Evolutionary conservation across 2,113 vertebrate species (phyloP), one percentile per base, ranked within the genome.

Genomic region (Pleuronectes platessa): DNA sequence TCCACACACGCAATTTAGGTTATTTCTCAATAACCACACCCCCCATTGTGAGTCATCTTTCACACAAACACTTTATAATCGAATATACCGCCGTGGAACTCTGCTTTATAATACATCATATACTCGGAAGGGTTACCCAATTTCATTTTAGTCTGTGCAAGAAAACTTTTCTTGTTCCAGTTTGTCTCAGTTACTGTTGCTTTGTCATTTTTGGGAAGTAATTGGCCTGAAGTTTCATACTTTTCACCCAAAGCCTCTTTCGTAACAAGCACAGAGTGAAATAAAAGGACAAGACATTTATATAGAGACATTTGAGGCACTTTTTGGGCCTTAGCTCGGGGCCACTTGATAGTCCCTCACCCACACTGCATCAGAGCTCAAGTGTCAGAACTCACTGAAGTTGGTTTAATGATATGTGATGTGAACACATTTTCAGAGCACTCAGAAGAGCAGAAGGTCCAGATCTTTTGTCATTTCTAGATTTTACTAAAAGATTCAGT

Each of bases 261-360:
- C 18, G 70, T 66, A 74, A 78, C 49, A 74, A 73, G 55, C 20
- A 24, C 61, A 64, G 10, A 53, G 58, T 64, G 59, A 62, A 79
- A 76, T 58, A 67, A 65, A 61, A 67, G 60, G 40, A 82, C 71
- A 51, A 78, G 68, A 76, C 76, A 86, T 74, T 24, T 62, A 71
- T 65, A 74, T 23, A 55, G 10, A 71, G 20, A 79, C 12, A 20
- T 71, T 42, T 68, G 18, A 72, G 63, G 23, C 40, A 66, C 69
- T 51, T 77, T 61, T 49, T 13, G 40, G 26, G 51, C 21, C 40
- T 74, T 40, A 61, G 54, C 53, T 47, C 7, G 54, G 37, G 15
- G 58, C 24, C 8, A 15, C 2, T 17, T 18, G 58, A 45, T 47
- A n/a, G 23, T 69, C 68, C n/a, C 54, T 49, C 24, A 37, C 24